Evolutionary conservation across 2,888 invertebrate species (phyloP), one percentile per base, ranked within the genome.

Genomic region (Lepas anatifera): DNA sequence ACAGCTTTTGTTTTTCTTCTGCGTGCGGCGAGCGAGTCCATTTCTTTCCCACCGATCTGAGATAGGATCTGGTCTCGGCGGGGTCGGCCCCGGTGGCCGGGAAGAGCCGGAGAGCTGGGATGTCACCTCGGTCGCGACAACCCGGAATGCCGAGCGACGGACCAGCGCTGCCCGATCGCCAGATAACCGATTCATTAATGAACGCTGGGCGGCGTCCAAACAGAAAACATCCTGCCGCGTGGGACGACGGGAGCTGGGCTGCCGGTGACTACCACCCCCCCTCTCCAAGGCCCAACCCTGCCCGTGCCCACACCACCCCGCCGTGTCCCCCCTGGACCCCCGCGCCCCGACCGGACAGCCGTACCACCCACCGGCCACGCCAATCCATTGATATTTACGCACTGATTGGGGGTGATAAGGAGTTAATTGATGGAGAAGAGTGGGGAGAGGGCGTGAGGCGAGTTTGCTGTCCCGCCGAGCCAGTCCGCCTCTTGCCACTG

Each of bases 1-100:
- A 58, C 58, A 58, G 58, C 58, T 58, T 52, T 58, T 58, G 58
- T 58, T 58, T 58, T 58, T 58, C 58, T 35, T 58, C 58, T 32
- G 58, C 22, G 32, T 35, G n/a, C n/a, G n/a, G n/a, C n/a, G n/a
- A n/a, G n/a, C n/a, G n/a, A n/a, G 32, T 10, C 58, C 58, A 58
- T 22, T 58, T 58, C 58, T 35, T 58, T 35, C 58, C 58, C 58
- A 58, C 58, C 32, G 35, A 58, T 58, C 32, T 35, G 58, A 58
- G 32, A 58, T 35, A 58, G 35, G 16, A 13, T 16, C 11, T 41
- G 41, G 41, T 16, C 35, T 29, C 27, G 29, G 52, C 27, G 8
- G 27, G 25, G 50, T 13, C 27, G 50, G 27, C 50, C n/a, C 4
- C 16, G 25, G 7, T 27, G 27, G 29, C 4, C 52, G 52, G 11